A percentile compares a stretch with the other conserved stretches of the same genome.
These are phyloP conservation scores for Calliphora vicina DNA, from an alignment of 1,140 invertebrate species.

Conservation along the genomic window DNA sequence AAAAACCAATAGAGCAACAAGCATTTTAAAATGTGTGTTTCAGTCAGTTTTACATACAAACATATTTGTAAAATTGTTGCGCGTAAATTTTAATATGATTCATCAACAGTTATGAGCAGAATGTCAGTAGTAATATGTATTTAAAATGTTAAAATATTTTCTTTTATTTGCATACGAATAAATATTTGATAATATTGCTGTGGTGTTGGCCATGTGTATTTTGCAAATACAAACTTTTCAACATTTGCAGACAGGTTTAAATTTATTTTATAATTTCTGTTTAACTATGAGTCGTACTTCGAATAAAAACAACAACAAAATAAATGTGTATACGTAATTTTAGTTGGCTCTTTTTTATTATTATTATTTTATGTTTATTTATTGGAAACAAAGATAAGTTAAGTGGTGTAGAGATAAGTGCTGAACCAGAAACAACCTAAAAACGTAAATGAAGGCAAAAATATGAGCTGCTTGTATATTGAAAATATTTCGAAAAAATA, in stretches of 20 bases:
- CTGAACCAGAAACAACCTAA: background rate
- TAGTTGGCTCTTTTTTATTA: background rate
- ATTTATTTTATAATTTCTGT: background rate
- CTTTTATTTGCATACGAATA: too few species aligned
- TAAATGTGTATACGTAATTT: background rate
- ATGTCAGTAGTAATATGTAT: too few species aligned
- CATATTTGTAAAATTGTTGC: background rate
- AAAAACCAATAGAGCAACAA: background rate
- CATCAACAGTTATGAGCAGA: too few species aligned
- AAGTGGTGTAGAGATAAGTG: background rate
- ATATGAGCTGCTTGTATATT: background rate
- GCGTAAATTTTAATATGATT: too few species aligned
- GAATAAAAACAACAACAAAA: background rate
- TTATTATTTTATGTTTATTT: background rate
- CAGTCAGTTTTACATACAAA: background rate
- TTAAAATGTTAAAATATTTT: too few species aligned
- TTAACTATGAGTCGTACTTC: background rate
- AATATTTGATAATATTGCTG: too few species aligned
- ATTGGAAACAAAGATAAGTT: conserved; percentile 14
- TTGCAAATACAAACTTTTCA: background rate
- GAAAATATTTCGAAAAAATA: background rate
- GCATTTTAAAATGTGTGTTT: background rate
- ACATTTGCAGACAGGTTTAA: background rate
- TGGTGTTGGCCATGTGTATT: too few species aligned
- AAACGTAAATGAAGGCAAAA: background rate